Percentiles rank a stretch among this genome's conserved stretches.
Conservation (phyloP, 2,797 vertebrate species). For the Poecilia velifera region DNA sequence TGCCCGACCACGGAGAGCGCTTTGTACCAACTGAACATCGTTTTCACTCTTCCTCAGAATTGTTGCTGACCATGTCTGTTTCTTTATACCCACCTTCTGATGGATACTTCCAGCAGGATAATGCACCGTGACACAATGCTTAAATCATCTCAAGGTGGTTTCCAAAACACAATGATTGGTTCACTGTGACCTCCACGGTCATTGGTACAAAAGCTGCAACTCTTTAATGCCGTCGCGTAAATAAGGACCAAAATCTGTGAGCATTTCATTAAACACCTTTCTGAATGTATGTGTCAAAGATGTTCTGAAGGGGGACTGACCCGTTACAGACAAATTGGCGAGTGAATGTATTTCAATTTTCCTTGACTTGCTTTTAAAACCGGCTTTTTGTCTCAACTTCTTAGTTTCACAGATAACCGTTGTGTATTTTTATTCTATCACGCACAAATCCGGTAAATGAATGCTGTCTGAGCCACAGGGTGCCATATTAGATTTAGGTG, state of each 20-base stretch:
- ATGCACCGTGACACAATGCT: not conserved
- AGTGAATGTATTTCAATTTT: not conserved
- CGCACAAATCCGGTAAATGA: constrained; percentile 26
- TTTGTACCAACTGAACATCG: not conserved
- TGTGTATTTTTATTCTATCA: constrained; percentile 30
- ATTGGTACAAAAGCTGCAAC: not conserved
- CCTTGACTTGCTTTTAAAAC: constrained; percentile 49
- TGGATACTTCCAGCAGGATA: not conserved
- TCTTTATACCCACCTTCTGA: constrained; percentile 1
- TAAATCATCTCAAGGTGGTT: not conserved
- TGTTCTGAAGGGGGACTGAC: not conserved
- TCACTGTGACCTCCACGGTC: not conserved
- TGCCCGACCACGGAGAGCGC: too few relatives aligned
- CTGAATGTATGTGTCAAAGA: not conserved
- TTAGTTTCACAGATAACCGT: constrained; percentile 33
- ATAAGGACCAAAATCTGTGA: not conserved
- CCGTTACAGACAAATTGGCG: not conserved
- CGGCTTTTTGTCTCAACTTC: constrained; percentile 45
- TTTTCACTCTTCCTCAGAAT: not conserved
- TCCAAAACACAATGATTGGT: not conserved
- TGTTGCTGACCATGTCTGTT: not conserved
- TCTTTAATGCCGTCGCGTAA: not conserved
- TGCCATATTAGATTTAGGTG: constrained; percentile 72
- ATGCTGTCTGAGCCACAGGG: constrained; percentile 39
- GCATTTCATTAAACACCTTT: not conserved